A percentile compares a stretch with the other conserved stretches of the same genome.
Evolutionary conservation across 2,797 vertebrate species (phyloP).

Genomic region (Schizopygopsis pylzovi): DNA sequence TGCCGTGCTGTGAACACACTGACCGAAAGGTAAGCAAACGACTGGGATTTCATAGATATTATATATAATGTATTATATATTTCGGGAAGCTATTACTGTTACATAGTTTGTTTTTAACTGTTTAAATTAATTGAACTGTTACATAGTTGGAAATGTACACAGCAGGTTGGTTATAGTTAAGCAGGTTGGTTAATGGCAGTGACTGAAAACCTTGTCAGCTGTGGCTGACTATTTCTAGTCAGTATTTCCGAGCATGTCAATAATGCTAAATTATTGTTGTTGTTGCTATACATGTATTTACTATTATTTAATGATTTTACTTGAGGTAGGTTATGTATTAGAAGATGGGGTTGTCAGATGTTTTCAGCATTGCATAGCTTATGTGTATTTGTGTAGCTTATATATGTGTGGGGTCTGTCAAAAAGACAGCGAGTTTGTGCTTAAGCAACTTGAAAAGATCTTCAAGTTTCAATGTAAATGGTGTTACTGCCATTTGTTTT

Average conservation of each 20-base stretch:
- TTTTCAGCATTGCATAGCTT: background rate
- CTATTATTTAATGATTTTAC: background rate
- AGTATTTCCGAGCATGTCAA: background rate
- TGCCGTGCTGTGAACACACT: background rate
- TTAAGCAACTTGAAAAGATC: background rate
- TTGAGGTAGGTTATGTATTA: too few relatives aligned
- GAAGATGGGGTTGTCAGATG: background rate
- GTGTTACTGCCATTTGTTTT: background rate
- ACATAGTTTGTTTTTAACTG: background rate
- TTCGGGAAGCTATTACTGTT: background rate
- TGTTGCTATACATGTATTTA: background rate
- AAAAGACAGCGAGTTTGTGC: background rate
- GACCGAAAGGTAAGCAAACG: slow-evolving; percentile 16
- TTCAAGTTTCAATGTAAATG: background rate
- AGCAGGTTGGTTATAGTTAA: too few relatives aligned
- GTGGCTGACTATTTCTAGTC: background rate
- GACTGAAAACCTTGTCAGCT: background rate
- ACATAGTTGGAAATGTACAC: background rate
- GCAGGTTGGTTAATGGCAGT: background rate
- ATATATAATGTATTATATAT: background rate
- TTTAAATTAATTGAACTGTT: too few relatives aligned
- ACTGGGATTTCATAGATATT: background rate
- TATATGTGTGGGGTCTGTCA: background rate
- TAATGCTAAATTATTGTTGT: background rate
- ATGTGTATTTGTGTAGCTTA: background rate